Evolutionary conservation across 2,113 vertebrate species (phyloP).

Genomic region (Anguilla japonica): DNA sequence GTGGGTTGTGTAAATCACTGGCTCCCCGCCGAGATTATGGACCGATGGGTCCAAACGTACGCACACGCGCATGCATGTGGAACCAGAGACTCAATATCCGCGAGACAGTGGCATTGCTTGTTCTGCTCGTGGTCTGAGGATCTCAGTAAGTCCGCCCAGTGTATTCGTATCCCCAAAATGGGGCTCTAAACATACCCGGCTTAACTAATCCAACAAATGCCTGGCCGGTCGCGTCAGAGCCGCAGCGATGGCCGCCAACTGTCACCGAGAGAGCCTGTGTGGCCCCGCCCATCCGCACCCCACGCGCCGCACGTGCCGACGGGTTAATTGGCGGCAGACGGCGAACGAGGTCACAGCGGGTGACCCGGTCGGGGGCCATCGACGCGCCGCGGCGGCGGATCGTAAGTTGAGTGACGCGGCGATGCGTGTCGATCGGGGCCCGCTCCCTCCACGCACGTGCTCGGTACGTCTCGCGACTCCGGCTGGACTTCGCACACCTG

Average conservation of each 20-base stretch:
- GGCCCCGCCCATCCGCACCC: background rate
- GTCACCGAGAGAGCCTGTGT: background rate
- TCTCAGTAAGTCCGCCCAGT: background rate
- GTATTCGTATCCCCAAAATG: background rate
- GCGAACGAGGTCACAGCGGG: background rate
- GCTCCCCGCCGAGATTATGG: too few species aligned
- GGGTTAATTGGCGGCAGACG: conserved; percentile 18
- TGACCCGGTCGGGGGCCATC: background rate
- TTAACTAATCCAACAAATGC: background rate
- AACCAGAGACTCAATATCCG: background rate
- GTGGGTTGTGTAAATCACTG: background rate
- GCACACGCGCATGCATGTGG: background rate
- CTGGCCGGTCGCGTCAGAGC: background rate
- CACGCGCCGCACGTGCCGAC: background rate
- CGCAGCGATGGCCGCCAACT: background rate
- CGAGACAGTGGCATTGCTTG: background rate
- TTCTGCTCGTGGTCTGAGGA: background rate
- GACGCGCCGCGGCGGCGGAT: background rate
- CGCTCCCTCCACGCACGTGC: background rate
- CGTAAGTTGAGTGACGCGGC: background rate
- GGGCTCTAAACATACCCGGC: too few species aligned
- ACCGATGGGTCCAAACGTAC: background rate
- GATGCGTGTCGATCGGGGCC: background rate
- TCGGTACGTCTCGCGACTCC: background rate
- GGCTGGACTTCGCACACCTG: background rate